Conservation (phyloP, 2,113 vertebrate genomes). For the Pipa parva region DNA sequence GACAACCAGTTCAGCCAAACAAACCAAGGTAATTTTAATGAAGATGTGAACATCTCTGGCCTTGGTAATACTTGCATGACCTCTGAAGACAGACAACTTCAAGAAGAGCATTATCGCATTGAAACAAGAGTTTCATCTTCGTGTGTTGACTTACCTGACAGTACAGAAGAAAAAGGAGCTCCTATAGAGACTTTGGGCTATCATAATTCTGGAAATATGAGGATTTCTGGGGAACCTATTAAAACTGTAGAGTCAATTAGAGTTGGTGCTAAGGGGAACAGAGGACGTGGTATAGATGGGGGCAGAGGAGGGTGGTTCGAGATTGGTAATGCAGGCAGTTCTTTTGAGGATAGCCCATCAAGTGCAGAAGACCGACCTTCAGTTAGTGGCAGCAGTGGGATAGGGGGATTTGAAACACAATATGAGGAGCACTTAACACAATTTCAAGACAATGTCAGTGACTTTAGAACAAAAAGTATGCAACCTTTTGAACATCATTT, state of each 20-base stretch:
- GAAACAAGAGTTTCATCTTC: constrained; percentile 85
- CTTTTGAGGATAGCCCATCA: constrained; percentile 65
- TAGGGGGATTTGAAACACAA: constrained; percentile 53
- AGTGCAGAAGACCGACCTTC: constrained; percentile 55
- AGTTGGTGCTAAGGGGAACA: constrained; percentile 72
- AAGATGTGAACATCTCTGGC: constrained; percentile 45
- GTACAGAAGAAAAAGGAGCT: constrained; percentile 76
- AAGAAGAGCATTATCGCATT: constrained; percentile 83
- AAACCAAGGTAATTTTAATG: constrained; percentile 45
- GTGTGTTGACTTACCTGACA: constrained; percentile 65
- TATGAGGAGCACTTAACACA: constrained; percentile 65
- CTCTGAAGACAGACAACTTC: constrained; percentile 42
- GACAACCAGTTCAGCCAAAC: constrained; percentile 63
- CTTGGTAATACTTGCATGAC: constrained; percentile 44
- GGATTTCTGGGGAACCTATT: constrained; percentile 82
- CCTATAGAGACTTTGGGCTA: constrained; percentile 84
- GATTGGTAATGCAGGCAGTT: constrained; percentile 48
- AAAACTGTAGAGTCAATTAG: constrained; percentile 93
- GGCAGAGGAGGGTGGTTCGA: constrained; percentile 67
- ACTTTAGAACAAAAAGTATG: constrained; percentile 62
- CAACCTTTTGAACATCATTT: constrained; percentile 62
- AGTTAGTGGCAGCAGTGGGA: constrained; percentile 51
- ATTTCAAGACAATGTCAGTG: constrained; percentile 62
- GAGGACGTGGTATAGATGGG: constrained; percentile 69
- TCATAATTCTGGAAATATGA: constrained; percentile 64